These are phyloP conservation scores for Aphelocoma californica DNA, from an alignment of 2,797 vertebrate species.

Conservation along the genomic window DNA sequence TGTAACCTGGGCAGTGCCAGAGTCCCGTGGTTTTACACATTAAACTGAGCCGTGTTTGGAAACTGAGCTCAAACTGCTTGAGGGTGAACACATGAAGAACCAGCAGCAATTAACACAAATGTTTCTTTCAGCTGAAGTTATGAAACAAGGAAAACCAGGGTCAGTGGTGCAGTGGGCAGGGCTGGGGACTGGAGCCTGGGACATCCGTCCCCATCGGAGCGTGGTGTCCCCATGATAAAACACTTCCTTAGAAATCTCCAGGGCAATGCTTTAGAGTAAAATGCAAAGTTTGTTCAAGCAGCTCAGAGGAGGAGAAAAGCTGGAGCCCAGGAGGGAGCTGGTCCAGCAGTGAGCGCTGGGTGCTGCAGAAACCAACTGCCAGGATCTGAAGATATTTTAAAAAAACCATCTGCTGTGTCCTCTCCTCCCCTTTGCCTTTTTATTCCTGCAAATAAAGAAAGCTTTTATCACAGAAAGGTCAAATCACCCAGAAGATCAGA, in stretches of 20 bases:
- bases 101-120: background rate
- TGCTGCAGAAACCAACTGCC: background rate
- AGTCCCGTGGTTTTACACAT: background rate
- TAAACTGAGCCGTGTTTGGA: background rate
- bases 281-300: background rate
- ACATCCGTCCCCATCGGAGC: rapidly evolving
- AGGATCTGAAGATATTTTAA: background rate
- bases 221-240: background rate
- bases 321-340: background rate
- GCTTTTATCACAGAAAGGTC: conserved; percentile 51
- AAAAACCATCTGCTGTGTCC: background rate
- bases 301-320: background rate
- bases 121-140: background rate
- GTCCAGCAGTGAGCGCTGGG: rapidly evolving
- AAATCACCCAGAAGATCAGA: conserved; percentile 9
- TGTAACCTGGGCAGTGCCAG: background rate
- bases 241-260: background rate
- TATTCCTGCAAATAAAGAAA: conserved; percentile 19
- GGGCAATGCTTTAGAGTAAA: background rate
- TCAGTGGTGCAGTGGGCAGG: background rate
- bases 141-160: background rate
- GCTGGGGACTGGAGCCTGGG: background rate
- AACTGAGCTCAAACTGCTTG: background rate
- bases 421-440: conserved; percentile 16
- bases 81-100: background rate